A percentile compares a stretch with the other conserved stretches of the same genome.
Evolutionary conservation across 2,888 invertebrate species (phyloP).

Genomic region (Cenopis cana): DNA sequence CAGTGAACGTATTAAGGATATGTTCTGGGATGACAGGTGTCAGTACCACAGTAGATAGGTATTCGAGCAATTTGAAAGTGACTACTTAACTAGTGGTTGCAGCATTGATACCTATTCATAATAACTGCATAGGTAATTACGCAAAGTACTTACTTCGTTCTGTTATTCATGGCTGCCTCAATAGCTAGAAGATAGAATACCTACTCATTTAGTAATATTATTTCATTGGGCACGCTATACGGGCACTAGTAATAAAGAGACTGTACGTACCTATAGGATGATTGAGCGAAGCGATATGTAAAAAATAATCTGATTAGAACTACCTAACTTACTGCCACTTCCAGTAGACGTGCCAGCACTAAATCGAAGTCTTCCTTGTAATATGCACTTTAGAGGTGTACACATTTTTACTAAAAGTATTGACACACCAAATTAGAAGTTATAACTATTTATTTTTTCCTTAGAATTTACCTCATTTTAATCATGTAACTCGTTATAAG

Average conservation of each 20-base stretch:
- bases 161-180: neutral
- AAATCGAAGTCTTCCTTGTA: conserved; percentile 27
- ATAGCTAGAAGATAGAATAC: neutral
- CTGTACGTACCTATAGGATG: conserved; percentile 10
- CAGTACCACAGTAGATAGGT: too few relatives aligned
- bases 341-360: conserved; percentile 31
- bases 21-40: too few relatives aligned
- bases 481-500: conserved; percentile 31
- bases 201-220: conserved; percentile 9
- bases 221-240: conserved; percentile 21
- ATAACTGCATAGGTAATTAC: too few relatives aligned
- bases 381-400: conserved; percentile 25
- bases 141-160: too few relatives aligned
- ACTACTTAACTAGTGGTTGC: too few relatives aligned
- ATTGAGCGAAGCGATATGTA: conserved; percentile 22
- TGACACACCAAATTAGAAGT: conserved; percentile 72
- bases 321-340: conserved; percentile 27
- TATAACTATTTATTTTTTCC: conserved; percentile 63
- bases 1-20: too few relatives aligned
- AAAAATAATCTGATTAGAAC: conserved; percentile 21
- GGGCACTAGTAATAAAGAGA: neutral
- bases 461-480: conserved; percentile 57
- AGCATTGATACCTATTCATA: too few relatives aligned
- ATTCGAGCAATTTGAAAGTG: too few relatives aligned
- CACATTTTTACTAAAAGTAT: conserved; percentile 70